Conservation (phyloP, 2,113 vertebrate genomes). For the Haplotaxodon microlepis region DNA sequence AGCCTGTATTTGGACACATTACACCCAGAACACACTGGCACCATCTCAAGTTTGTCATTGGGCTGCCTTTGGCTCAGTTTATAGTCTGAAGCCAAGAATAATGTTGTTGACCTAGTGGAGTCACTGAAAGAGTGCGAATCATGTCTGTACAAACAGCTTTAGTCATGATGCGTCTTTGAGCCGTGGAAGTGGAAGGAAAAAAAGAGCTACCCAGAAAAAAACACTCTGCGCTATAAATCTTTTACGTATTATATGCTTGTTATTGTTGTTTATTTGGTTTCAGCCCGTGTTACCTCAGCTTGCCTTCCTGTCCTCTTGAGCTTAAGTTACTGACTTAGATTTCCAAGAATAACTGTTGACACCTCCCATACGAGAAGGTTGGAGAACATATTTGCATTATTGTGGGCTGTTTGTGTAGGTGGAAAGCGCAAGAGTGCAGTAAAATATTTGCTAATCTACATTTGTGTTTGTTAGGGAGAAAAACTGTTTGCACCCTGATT, state of each 20-base stretch:
- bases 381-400: neutral
- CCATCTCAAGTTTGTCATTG: constrained; percentile 27
- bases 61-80: constrained; percentile 5
- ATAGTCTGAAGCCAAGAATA: constrained; percentile 41
- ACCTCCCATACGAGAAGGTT: neutral
- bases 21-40: constrained; percentile 48
- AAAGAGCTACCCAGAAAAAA: neutral
- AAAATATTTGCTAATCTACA: neutral
- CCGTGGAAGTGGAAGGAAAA: neutral
- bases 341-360: constrained; percentile 4
- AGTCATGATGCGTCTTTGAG: neutral
- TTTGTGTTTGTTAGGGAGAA: neutral
- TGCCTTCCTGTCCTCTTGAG: neutral
- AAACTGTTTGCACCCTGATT: neutral
- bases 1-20: constrained; percentile 12
- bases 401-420: neutral
- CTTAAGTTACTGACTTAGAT: neutral
- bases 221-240: neutral
- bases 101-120: constrained; percentile 35
- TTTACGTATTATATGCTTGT: neutral
- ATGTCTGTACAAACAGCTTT: constrained; percentile 34
- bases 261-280: neutral
- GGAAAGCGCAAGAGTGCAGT: neutral
- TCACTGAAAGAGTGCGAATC: constrained; percentile 9
- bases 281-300: neutral